phyloP scores from a whole-genome alignment of 2,797 vertebrate genomes.

The Arctocebus calabarensis region DNA sequence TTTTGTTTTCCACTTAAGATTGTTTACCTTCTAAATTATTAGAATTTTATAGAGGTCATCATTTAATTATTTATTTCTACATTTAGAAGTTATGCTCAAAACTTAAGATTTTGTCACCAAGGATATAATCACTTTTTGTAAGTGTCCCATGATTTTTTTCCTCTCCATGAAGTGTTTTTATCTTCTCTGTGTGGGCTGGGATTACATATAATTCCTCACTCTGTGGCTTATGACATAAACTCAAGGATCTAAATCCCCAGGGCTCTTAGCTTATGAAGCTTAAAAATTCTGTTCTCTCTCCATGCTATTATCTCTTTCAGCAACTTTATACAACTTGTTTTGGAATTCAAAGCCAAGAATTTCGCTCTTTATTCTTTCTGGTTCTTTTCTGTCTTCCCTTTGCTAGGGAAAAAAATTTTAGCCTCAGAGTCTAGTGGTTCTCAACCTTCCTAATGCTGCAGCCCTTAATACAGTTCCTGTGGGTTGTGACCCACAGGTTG shows the following conservation, averaged over 20 bases:
- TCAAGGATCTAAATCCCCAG: neutral
- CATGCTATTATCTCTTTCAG: slow-evolving; percentile 7
- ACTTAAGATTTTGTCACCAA: slow-evolving; percentile 2
- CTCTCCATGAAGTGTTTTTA: neutral
- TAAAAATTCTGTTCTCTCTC: slow-evolving; percentile 17
- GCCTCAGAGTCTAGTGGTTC: neutral
- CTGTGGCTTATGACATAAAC: neutral
- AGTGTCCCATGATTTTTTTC: neutral
- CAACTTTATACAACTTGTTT: slow-evolving; percentile 10
- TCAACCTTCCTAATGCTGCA: too few species aligned
- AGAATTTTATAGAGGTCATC: neutral
- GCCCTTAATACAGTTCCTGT: too few species aligned
- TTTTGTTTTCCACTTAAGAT: neutral
- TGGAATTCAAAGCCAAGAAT: slow-evolving; percentile 39
- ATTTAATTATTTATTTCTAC: neutral
- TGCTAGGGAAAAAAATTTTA: neutral
- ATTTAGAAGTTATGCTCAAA: neutral
- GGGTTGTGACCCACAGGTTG: too few species aligned
- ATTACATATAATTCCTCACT: neutral
- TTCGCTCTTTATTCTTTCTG: slow-evolving; percentile 12
- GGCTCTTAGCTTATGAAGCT: neutral
- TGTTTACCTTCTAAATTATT: neutral
- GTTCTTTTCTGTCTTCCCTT: slow-evolving; percentile 12
- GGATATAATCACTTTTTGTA: neutral
- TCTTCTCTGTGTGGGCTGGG: neutral